Evolutionary conservation across 1,140 invertebrate species (phyloP), one percentile per base, ranked within the genome.

Genomic region (Ceratina calcarata): DNA sequence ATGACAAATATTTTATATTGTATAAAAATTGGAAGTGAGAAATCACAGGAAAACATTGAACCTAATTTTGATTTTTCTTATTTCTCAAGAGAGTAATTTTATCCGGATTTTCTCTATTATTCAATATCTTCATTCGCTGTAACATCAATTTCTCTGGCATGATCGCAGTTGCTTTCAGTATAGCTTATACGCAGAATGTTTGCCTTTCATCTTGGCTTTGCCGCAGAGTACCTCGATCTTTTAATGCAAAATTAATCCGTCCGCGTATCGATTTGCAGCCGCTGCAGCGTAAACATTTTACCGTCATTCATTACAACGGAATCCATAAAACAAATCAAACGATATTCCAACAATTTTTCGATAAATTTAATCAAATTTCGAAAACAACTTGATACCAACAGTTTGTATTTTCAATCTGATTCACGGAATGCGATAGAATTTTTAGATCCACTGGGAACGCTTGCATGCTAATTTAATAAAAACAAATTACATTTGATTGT

Each of bases 221-320:
- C 55, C 55, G 15, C n/a, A 22, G 32, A 18, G 16, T 24, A 20
- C 1, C 15, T 4, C 0, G 15, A 62, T 72, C 57, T 61, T 72
- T 72, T 61, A 49, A 61, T 20, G 37, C 16, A 27, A 49, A 49
- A 72, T 61, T 72, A 72, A 72, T 72, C 58, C 37, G 15, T 18
- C 20, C 55, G 60, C 37, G 16, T 49, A 72, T 61, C 57, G 70
- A 49, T 72, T n/a, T 3, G 16, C 37, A 49, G 16, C 24, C 2
- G 22, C 2, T 22, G 8, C 10, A 6, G 1, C 12, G 22, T 61
- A 32, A 45, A 72, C 37, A 49, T 72, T 72, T 49, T 22, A 61
- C n/a, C 6, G 1, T 32, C 20, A 61, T 32, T 37, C 61, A 18
- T 64, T 64, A 16, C 16, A 18, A 57, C 18, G n/a, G 10, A 22